These are phyloP conservation scores for Drosophila burlai DNA, from an alignment of 1,140 invertebrate species.

Conservation along the genomic window DNA sequence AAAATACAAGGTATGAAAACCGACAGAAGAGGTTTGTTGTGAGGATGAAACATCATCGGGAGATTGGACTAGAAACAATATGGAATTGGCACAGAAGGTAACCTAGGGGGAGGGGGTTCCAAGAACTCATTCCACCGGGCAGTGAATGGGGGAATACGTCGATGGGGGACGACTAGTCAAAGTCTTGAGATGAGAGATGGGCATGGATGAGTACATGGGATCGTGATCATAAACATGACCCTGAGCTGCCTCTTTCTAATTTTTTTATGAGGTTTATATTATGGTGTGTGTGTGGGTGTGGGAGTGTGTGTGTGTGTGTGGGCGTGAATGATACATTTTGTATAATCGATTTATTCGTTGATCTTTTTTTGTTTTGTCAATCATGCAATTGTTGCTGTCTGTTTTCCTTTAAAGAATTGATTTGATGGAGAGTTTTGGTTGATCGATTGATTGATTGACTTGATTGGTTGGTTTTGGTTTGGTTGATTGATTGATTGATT, in stretches of 20 bases:
- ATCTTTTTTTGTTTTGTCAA: conserved; percentile 29
- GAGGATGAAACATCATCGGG: conserved; percentile 1
- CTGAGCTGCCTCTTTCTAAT: not conserved
- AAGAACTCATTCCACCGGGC: not conserved
- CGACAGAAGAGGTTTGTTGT: not conserved
- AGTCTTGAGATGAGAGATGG: not conserved
- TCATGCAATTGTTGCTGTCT: conserved; percentile 35
- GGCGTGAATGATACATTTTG: conserved; percentile 35
- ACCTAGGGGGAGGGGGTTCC: not conserved
- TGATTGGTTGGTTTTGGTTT: conserved; percentile 47
- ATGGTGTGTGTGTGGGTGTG: not conserved
- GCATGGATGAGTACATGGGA: not conserved
- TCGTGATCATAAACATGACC: not conserved
- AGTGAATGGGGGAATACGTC: not conserved
- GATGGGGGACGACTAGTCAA: not conserved
- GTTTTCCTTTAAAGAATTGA: conserved; percentile 31
- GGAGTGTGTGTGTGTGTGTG: conserved; percentile 4
- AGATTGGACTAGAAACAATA: conserved; percentile 34
- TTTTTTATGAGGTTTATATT: not conserved
- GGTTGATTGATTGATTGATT: conserved; percentile 43
- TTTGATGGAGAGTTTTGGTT: conserved; percentile 50
- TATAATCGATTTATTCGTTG: conserved; percentile 45
- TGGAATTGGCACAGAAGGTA: conserved; percentile 42
- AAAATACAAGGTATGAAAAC: not conserved
- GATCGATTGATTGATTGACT: conserved; percentile 29